phyloP scores from a whole-genome alignment of 2,888 invertebrate species.

The Clostera curtula region DNA sequence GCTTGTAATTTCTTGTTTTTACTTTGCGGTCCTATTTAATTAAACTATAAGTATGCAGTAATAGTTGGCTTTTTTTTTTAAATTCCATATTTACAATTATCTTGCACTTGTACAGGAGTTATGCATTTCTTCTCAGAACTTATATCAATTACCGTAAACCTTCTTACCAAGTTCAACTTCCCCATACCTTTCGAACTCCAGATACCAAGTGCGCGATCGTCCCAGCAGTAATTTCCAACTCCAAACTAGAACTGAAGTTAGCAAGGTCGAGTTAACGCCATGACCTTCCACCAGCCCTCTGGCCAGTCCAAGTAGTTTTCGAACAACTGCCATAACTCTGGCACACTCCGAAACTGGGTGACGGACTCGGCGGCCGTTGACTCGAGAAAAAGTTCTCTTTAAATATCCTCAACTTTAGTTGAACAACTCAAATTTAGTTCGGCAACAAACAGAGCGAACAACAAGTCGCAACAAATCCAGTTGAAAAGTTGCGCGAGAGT shows the following conservation, averaged over 20 bases:
- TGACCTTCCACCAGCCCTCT: slow-evolving; percentile 70
- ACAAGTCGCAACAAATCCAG: slow-evolving; percentile 69
- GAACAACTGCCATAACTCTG: slow-evolving; percentile 75
- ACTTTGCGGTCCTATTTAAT: too few relatives aligned
- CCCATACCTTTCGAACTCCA: slow-evolving; percentile 5
- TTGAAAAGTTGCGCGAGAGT: slow-evolving; percentile 70
- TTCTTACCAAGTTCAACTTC: neutral
- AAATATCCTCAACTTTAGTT: slow-evolving; percentile 74
- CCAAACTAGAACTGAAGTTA: slow-evolving; percentile 47
- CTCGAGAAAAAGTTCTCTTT: slow-evolving; percentile 74
- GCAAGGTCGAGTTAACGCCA: slow-evolving; percentile 71
- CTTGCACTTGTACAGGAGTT: too few relatives aligned
- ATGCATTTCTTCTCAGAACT: too few relatives aligned
- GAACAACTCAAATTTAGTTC: slow-evolving; percentile 74
- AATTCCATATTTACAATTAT: too few relatives aligned
- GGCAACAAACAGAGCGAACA: slow-evolving; percentile 68
- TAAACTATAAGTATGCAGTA: too few relatives aligned
- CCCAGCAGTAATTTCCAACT: slow-evolving; percentile 29
- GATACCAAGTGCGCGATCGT: slow-evolving; percentile 8
- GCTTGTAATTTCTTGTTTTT: too few relatives aligned
- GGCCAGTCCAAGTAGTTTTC: slow-evolving; percentile 66
- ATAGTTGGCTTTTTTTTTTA: too few relatives aligned
- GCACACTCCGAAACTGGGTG: slow-evolving; percentile 72
- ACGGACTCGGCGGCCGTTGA: slow-evolving; percentile 72
- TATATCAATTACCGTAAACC: slow-evolving; percentile 10